Evolutionary conservation across 1,140 invertebrate genomes (phyloP).

Genomic region (Hylyphantes graminicola): DNA sequence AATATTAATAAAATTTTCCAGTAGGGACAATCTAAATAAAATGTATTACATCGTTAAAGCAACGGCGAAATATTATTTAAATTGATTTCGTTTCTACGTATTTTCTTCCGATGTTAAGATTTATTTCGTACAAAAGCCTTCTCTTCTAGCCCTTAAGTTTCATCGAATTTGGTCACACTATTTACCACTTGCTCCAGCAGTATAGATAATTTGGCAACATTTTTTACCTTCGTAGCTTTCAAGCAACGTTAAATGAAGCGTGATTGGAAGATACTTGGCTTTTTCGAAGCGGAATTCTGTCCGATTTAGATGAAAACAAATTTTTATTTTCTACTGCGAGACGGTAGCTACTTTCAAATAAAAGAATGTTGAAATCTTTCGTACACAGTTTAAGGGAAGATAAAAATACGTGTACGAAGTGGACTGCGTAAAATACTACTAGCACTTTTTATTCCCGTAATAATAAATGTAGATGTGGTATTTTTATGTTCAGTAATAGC

Average conservation of each 20-base stretch:
- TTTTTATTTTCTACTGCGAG: neutral
- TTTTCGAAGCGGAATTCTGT: neutral
- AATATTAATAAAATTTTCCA: too few species aligned
- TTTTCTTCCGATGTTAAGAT: neutral
- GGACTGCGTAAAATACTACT: too few species aligned
- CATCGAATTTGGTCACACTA: constrained; percentile 20
- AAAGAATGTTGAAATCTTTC: neutral
- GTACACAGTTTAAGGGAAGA: too few species aligned
- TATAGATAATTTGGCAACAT: neutral
- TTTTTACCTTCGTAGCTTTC: constrained; percentile 9
- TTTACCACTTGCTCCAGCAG: neutral
- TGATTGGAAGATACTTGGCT: neutral
- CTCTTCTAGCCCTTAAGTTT: neutral
- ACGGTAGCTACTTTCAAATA: neutral
- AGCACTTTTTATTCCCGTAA: too few species aligned
- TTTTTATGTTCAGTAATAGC: too few species aligned
- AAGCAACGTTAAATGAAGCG: constrained; percentile 34
- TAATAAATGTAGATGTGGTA: too few species aligned
- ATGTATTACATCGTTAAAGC: too few species aligned
- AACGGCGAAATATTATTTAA: too few species aligned
- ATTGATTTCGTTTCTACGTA: too few species aligned
- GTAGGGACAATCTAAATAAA: too few species aligned
- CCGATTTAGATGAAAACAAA: too few species aligned
- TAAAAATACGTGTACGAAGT: too few species aligned
- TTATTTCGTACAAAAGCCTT: neutral